Percentiles rank a stretch among this genome's conserved stretches.
Conservation (phyloP, 92 coral and sea anemone species). For the Parazoanthus darwini region DNA sequence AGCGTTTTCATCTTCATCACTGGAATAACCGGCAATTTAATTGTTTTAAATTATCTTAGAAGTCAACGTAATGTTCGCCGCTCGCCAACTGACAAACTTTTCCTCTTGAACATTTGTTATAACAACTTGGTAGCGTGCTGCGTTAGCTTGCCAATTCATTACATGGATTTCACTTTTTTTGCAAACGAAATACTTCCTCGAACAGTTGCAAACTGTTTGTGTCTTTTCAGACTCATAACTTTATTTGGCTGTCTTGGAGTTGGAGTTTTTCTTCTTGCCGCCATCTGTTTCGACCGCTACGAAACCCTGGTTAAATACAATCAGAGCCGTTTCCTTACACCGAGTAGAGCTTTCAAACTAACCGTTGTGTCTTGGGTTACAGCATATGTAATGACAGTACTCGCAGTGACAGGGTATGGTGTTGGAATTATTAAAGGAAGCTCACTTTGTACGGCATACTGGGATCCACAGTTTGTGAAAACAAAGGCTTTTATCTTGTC, state of each 20-base stretch:
- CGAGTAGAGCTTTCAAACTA: constrained; percentile 7
- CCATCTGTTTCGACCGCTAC: constrained; percentile 58
- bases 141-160: background rate
- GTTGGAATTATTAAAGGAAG: constrained; percentile 2
- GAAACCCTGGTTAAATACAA: constrained; percentile 52
- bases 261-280: constrained; percentile 42
- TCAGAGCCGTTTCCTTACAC: constrained; percentile 40
- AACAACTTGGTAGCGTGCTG: constrained; percentile 47
- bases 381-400: constrained; percentile 7
- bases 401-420: constrained; percentile 27
- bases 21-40: no score
- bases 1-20: no score
- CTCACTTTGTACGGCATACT: background rate
- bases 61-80: no score
- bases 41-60: no score
- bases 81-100: background rate
- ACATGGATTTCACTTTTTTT: constrained; percentile 41
- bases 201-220: constrained; percentile 9
- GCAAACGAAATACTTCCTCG: constrained; percentile 19
- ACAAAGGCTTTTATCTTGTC: background rate
- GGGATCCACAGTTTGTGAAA: background rate
- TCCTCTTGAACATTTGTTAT: constrained; percentile 27
- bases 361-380: constrained; percentile 3
- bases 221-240: constrained; percentile 12
- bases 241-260: constrained; percentile 39